Conservation (phyloP, 2,113 vertebrate genomes). For the Carettochelys insculpta region DNA sequence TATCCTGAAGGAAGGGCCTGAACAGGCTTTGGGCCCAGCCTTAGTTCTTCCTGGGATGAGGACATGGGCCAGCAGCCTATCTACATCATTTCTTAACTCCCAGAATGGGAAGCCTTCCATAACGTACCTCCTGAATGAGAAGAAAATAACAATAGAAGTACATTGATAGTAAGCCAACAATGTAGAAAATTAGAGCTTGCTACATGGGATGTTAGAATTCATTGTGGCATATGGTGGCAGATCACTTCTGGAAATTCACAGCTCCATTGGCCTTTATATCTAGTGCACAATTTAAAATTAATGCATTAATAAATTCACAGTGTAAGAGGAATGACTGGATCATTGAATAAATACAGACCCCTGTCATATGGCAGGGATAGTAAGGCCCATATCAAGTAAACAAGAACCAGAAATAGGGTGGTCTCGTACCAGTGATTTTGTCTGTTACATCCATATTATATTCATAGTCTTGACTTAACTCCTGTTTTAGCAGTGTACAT, state of each 20-base stretch:
- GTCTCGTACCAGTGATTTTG: neutral
- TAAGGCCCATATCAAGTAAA: neutral
- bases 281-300: neutral
- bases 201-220: neutral
- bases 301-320: neutral
- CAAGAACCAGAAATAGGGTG: neutral
- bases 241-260: conserved; percentile 17
- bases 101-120: neutral
- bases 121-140: neutral
- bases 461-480: neutral
- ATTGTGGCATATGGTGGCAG: neutral
- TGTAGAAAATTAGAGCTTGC: neutral
- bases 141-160: neutral
- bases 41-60: neutral
- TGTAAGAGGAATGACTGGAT: neutral
- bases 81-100: neutral
- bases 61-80: neutral
- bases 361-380: neutral
- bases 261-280: neutral
- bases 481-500: neutral
- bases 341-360: neutral
- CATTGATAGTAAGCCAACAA: conserved; percentile 5
- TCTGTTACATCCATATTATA: neutral
- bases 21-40: neutral
- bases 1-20: neutral